phyloP scores from a whole-genome alignment of 2,888 invertebrate genomes.

The Drosophila mayaguana region DNA sequence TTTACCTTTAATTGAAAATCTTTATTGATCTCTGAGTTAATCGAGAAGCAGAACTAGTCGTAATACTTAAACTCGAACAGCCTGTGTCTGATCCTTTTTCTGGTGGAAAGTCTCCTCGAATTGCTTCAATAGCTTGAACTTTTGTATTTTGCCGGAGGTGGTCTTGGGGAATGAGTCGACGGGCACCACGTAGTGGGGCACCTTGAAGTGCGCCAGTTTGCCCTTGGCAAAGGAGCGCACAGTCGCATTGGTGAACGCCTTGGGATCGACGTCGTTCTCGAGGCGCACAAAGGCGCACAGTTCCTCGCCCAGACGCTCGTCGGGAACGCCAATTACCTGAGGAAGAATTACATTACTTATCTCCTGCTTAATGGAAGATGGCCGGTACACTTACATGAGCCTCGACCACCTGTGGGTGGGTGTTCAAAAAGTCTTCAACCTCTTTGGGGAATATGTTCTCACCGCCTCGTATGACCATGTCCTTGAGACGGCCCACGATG shows the following conservation, averaged over 20 bases:
- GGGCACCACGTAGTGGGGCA: constrained; percentile 89
- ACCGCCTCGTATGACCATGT: constrained; percentile 92
- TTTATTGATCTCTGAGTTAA: not conserved
- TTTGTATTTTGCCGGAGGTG: constrained; percentile 92
- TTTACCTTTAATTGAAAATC: not conserved
- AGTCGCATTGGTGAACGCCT: constrained; percentile 86
- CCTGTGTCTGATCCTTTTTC: constrained; percentile 7
- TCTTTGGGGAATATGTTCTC: constrained; percentile 93
- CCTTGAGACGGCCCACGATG: constrained; percentile 90
- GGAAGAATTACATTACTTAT: not conserved
- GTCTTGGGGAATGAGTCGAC: constrained; percentile 91
- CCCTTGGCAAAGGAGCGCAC: constrained; percentile 88
- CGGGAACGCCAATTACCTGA: constrained; percentile 89
- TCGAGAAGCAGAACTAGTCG: constrained; percentile 1
- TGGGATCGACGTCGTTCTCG: constrained; percentile 82
- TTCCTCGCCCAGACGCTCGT: constrained; percentile 91
- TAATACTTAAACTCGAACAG: constrained; percentile 39
- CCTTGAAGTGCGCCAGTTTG: constrained; percentile 91
- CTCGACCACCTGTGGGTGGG: constrained; percentile 89
- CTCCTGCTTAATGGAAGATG: accelerated
- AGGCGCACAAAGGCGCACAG: constrained; percentile 88
- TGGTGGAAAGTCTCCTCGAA: constrained; percentile 52
- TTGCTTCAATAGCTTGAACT: constrained; percentile 86
- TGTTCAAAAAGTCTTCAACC: constrained; percentile 90
- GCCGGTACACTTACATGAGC: constrained; percentile 86